phyloP scores from a whole-genome alignment of 2,797 vertebrate species.

The Siniperca scherzeri region DNA sequence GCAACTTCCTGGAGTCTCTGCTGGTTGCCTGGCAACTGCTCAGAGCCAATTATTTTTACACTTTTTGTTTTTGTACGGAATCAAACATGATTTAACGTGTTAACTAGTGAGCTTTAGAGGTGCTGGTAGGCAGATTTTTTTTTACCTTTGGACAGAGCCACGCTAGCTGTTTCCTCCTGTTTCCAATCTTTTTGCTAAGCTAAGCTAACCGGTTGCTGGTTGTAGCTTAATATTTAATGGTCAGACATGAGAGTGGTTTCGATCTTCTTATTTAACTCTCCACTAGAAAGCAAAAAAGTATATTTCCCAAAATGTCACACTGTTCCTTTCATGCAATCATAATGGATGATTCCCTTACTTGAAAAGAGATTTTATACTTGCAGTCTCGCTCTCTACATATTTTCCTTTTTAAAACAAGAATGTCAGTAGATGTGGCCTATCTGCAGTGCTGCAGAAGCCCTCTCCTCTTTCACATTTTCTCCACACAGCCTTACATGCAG shows the following conservation, averaged over 20 bases:
- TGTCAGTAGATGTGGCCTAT: slow-evolving; percentile 51
- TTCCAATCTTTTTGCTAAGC: slow-evolving; percentile 8
- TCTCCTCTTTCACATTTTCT: slow-evolving; percentile 64
- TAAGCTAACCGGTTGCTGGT: slow-evolving; percentile 5
- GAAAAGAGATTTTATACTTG: slow-evolving; percentile 2
- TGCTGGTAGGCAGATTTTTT: background rate
- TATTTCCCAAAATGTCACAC: slow-evolving; percentile 17
- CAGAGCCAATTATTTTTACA: background rate
- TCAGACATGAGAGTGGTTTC: background rate
- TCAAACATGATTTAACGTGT: background rate
- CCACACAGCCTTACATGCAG: slow-evolving; percentile 75
- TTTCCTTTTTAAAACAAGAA: slow-evolving; percentile 30
- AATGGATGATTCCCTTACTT: slow-evolving; percentile 4
- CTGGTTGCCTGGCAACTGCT: background rate
- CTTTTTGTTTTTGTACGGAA: background rate
- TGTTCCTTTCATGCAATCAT: slow-evolving; percentile 7
- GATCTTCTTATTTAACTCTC: background rate
- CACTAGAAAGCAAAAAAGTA: background rate
- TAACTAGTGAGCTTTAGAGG: background rate
- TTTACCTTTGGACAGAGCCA: background rate
- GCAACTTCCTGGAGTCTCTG: slow-evolving; percentile 13
- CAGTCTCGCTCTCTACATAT: slow-evolving; percentile 3
- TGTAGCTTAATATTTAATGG: background rate
- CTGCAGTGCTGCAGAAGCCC: slow-evolving; percentile 69
- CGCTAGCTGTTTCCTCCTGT: background rate